A percentile compares a stretch with the other conserved stretches of the same genome.
phyloP scores from a whole-genome alignment of 2,797 vertebrate genomes.

The Ammospiza maritima region DNA sequence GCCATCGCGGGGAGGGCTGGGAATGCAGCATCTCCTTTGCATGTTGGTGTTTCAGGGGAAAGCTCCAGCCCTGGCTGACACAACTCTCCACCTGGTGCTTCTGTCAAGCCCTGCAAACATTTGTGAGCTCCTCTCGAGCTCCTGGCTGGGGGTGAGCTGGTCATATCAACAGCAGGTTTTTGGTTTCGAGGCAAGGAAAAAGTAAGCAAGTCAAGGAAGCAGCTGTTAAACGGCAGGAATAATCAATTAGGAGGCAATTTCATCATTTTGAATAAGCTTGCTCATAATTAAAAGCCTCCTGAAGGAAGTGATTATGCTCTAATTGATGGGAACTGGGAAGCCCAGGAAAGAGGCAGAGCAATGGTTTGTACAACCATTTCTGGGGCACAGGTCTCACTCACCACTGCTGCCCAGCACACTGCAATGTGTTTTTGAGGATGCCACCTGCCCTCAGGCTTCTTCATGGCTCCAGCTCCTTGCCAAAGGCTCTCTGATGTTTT shows the following conservation, averaged over 20 bases:
- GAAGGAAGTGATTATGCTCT: conserved; percentile 44
- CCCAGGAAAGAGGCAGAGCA: neutral
- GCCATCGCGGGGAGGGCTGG: neutral
- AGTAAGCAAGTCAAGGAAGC: conserved; percentile 21
- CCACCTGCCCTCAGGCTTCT: neutral
- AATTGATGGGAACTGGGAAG: conserved; percentile 20
- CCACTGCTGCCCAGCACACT: neutral
- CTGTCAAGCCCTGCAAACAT: neutral
- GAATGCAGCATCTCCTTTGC: neutral
- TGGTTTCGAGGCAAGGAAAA: neutral
- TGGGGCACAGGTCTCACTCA: neutral
- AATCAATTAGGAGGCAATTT: conserved; percentile 64
- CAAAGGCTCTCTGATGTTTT: neutral
- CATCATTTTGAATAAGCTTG: conserved; percentile 41
- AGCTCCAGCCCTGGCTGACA: neutral
- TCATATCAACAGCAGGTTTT: neutral
- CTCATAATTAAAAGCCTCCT: conserved; percentile 53
- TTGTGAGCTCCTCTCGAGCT: neutral
- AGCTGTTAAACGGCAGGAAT: conserved; percentile 62
- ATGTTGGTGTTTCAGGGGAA: neutral
- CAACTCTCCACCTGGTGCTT: neutral
- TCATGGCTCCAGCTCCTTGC: neutral
- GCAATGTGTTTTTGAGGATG: neutral
- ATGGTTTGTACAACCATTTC: neutral
- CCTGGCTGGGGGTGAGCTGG: conserved; percentile 18